Conservation (phyloP, 2,113 vertebrate species). For the Glaucomys volans region DNA sequence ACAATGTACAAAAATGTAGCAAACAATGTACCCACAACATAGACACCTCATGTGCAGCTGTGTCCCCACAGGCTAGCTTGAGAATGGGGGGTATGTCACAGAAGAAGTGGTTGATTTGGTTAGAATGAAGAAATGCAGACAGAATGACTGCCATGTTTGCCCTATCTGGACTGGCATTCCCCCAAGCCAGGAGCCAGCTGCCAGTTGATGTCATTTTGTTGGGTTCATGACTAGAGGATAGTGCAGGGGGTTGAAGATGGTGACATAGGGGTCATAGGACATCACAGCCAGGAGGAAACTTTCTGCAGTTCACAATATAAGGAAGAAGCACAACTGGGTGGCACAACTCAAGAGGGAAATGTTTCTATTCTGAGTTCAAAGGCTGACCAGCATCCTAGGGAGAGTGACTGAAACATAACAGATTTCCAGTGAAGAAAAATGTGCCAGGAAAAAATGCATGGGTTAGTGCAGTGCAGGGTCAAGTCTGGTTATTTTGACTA, state of each 20-base stretch:
- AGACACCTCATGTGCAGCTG: background rate
- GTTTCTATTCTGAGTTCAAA: background rate
- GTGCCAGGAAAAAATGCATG: constrained; percentile 59
- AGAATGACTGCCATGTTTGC: constrained; percentile 29
- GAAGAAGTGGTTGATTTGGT: background rate
- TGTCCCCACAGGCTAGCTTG: constrained; percentile 49
- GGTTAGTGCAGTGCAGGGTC: background rate
- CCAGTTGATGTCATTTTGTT: background rate
- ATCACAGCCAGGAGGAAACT: constrained; percentile 34
- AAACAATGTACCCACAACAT: background rate
- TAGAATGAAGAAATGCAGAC: background rate
- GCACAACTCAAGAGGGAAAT: background rate
- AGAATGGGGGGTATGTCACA: constrained; percentile 25
- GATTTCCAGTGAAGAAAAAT: constrained; percentile 50
- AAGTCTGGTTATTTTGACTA: constrained; percentile 7
- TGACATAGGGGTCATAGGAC: constrained; percentile 33
- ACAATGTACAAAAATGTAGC: too few species aligned
- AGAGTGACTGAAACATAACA: constrained; percentile 10
- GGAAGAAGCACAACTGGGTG: constrained; percentile 46
- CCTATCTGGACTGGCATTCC: background rate
- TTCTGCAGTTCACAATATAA: background rate
- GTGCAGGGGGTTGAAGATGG: constrained; percentile 41
- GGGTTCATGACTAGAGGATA: constrained; percentile 58
- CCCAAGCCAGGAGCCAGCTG: background rate
- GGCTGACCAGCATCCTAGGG: constrained; percentile 12